Evolutionary conservation across 2,797 vertebrate genomes (phyloP).

Genomic region (Dendrocincla fuliginosa): DNA sequence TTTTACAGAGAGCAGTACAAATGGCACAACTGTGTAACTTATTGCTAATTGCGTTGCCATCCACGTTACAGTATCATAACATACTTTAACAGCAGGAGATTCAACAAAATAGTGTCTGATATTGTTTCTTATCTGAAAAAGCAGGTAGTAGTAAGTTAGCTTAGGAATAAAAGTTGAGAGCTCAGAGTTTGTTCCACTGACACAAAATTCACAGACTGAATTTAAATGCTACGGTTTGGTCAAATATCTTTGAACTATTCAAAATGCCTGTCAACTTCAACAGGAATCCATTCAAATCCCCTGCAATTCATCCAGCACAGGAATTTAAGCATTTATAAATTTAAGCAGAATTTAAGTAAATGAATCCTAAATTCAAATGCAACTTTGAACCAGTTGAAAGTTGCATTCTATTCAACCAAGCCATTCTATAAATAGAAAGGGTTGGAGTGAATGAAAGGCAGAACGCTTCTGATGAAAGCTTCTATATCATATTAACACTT

Average conservation of each 20-base stretch:
- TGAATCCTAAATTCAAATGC: background rate
- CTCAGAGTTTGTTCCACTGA: background rate
- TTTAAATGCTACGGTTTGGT: background rate
- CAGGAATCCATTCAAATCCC: background rate
- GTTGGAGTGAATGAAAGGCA: background rate
- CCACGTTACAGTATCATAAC: constrained; percentile 94
- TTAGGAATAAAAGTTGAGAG: background rate
- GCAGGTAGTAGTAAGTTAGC: background rate
- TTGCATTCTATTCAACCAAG: background rate
- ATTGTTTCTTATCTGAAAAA: constrained; percentile 90
- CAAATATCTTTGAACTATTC: background rate
- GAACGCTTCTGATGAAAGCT: background rate
- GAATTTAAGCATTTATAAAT: background rate
- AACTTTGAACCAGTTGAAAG: background rate
- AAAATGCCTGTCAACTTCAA: background rate
- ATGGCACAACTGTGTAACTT: constrained; percentile 96
- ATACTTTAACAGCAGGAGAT: constrained; percentile 81
- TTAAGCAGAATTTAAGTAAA: background rate
- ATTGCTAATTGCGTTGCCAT: constrained; percentile 90
- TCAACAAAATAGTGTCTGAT: constrained; percentile 88
- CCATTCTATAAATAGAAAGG: background rate
- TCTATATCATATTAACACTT: background rate
- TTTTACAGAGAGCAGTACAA: constrained; percentile 91
- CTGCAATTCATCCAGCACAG: background rate
- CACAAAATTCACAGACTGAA: background rate